Base-by-base conservation (phyloP, 2,113 vertebrate genomes). In the Perca fluviatilis region DNA sequence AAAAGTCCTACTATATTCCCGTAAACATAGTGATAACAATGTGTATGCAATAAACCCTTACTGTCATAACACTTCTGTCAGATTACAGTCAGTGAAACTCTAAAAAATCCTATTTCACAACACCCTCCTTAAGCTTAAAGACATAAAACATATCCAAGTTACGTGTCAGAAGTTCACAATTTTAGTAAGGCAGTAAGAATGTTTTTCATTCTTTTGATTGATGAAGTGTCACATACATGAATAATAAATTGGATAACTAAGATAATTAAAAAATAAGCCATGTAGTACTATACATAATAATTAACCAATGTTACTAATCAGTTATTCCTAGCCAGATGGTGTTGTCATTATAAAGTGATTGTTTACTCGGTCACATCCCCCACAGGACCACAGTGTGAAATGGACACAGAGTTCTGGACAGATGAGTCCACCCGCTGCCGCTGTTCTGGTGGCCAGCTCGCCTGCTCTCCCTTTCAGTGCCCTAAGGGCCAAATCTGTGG, bases 351-450 rank as follows among this genome's bases (percentile, higher is more conserved):
- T 30, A 33, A 78, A 77, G 27, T 43, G 33, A 51, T 27, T 70
- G 23, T 79, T 83, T 77, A 46, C 47, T 78, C n/a, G 0, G 14
- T 80, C 30, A n/a, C 19, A 7, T 66, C n/a, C 67, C 53, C 46
- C 49, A 77, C 90, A 96, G 95, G 93, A 25, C 58, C 27, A 16
- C 94, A 94, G 82, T 96, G 95, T 86, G 85, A 93, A 19, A 71
- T 74, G n/a, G 91, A 93, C 75, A 84, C 90, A 0, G 90, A 92
- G 47, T 93, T 97, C 65, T 96, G 95, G 96, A 94, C 92, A 0
- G 95, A 96, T 72, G 90, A 94, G 74, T 93, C 84, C 64, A 93
- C 95, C 0, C 94, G 70, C 70, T 96, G 95, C 89, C 69, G n/a
- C 30, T 97, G 97, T 74, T 93, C 1, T 11, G 95, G 82, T n/a